A percentile compares a stretch with the other conserved stretches of the same genome.
Evolutionary conservation across 1,140 invertebrate species (phyloP).

Genomic region (Caerostris extrusa): DNA sequence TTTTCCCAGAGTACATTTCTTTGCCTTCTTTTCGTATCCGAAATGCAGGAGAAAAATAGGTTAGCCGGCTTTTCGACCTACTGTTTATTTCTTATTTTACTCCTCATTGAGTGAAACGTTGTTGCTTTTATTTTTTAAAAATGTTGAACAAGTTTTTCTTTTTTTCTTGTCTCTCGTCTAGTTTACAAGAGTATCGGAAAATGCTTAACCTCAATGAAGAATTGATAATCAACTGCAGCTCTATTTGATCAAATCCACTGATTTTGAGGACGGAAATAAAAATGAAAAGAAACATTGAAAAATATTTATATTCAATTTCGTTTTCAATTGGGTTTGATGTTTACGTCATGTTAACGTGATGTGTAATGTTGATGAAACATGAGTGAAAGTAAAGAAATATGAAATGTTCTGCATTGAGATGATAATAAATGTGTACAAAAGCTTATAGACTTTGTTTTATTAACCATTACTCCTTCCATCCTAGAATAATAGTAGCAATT

Average conservation of each 20-base stretch:
- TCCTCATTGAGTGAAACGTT: not conserved
- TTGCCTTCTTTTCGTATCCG: not conserved
- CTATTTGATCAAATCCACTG: slow-evolving; percentile 2
- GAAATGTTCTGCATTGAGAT: no score
- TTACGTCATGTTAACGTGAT: no score
- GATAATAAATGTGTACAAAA: no score
- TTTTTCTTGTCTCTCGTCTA: not conserved
- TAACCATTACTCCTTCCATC: no score
- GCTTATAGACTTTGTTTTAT: no score
- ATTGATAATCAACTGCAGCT: not conserved
- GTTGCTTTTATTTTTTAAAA: no score
- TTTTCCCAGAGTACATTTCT: not conserved
- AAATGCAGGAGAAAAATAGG: slow-evolving; percentile 19
- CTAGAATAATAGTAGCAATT: no score
- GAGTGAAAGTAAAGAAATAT: no score
- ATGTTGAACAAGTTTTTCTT: not conserved
- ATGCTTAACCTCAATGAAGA: not conserved
- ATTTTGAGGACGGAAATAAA: not conserved
- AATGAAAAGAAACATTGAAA: not conserved
- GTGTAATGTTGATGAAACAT: no score
- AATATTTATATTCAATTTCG: no score
- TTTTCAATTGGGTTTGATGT: no score
- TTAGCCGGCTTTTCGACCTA: not conserved
- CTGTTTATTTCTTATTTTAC: no score
- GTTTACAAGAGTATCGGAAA: slow-evolving; percentile 24